Conservation (phyloP, 2,888 invertebrate genomes). For the Chrysolina americana region DNA sequence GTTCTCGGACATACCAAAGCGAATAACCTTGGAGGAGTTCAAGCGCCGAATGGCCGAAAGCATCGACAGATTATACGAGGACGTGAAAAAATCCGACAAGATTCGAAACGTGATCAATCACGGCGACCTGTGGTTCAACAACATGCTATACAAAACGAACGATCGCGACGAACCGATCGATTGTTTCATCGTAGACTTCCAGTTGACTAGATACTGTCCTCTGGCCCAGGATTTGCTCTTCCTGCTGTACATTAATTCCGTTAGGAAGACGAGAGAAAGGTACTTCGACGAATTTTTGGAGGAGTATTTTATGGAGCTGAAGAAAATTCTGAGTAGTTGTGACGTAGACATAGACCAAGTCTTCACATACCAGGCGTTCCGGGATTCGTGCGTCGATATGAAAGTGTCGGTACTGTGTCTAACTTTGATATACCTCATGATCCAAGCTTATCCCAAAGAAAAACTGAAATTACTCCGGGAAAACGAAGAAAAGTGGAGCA, state of each 20-base stretch:
- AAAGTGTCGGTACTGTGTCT: not conserved
- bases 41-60: conserved; percentile 32
- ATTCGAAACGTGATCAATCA: conserved; percentile 66
- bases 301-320: conserved; percentile 55
- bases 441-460: not conserved
- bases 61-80: conserved; percentile 55
- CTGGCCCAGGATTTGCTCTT: conserved; percentile 76
- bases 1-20: conserved; percentile 42
- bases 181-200: conserved; percentile 63
- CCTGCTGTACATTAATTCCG: conserved; percentile 54
- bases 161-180: conserved; percentile 47
- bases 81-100: conserved; percentile 61
- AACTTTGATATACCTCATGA: not conserved
- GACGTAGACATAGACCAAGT: not conserved
- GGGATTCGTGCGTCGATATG: not conserved
- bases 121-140: conserved; percentile 63
- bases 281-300: conserved; percentile 48
- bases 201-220: conserved; percentile 72
- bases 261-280: conserved; percentile 49
- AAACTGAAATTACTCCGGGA: not conserved
- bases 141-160: conserved; percentile 59
- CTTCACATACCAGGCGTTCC: not conserved
- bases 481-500: not conserved
- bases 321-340: not conserved
- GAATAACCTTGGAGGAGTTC: conserved; percentile 40